Evolutionary conservation across 2,797 vertebrate genomes (phyloP).

Genomic region (Tauraco hartlaubi): DNA sequence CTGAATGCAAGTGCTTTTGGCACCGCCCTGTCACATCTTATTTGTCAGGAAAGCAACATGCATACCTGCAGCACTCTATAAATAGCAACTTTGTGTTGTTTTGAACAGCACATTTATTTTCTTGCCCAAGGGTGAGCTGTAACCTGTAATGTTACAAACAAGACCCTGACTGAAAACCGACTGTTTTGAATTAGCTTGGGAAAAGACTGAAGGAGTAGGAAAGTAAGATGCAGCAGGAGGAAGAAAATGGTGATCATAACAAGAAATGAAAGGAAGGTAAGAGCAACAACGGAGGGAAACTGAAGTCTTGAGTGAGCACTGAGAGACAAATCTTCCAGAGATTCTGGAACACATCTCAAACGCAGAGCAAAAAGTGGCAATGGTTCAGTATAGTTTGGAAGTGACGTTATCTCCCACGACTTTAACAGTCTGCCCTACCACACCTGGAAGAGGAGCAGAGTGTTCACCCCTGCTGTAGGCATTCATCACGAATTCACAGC

Average conservation of each 20-base stretch:
- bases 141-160: background rate
- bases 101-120: constrained; percentile 2
- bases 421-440: background rate
- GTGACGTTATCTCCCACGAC: background rate
- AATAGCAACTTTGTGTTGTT: background rate
- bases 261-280: background rate
- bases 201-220: background rate
- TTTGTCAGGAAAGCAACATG: background rate
- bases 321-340: background rate
- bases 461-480: background rate
- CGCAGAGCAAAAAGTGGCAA: background rate
- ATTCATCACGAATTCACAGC: background rate
- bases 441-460: background rate
- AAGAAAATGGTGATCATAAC: background rate
- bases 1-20: background rate
- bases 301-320: background rate
- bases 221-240: background rate
- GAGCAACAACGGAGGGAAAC: background rate
- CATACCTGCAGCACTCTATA: background rate
- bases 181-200: background rate
- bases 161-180: background rate
- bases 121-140: background rate
- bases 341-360: background rate
- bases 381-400: background rate
- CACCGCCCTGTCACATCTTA: background rate